Percentiles rank a stretch among this genome's conserved stretches.
Evolutionary conservation across 2,797 vertebrate genomes (phyloP).

Genomic region (Melanotaenia boesemani): DNA sequence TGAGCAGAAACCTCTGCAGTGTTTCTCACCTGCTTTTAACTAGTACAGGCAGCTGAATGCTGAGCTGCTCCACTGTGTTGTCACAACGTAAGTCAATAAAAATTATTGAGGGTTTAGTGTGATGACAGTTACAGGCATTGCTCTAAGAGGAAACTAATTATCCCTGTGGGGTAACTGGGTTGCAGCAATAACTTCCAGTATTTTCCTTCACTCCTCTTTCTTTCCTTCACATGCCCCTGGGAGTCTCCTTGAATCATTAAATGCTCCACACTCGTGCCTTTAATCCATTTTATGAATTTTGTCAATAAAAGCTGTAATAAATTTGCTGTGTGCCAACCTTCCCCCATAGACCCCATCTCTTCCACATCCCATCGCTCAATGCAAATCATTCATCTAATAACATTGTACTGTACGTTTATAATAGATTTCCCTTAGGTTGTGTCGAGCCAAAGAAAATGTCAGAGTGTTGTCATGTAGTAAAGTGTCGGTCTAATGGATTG

Average conservation of each 20-base stretch:
- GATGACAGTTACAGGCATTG: constrained; percentile 14
- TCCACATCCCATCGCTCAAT: not conserved
- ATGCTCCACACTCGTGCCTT: not conserved
- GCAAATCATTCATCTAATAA: not conserved
- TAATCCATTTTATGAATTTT: constrained; percentile 13
- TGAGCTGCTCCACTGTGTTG: constrained; percentile 5
- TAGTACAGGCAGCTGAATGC: constrained; percentile 5
- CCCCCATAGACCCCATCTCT: not conserved
- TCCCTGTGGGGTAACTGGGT: constrained; percentile 30
- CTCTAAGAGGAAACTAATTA: constrained; percentile 19
- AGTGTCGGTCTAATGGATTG: not conserved
- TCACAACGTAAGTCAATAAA: not conserved
- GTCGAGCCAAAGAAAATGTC: not conserved
- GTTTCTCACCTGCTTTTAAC: constrained; percentile 43
- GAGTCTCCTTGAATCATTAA: not conserved
- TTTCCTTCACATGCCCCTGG: not conserved
- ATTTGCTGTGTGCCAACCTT: not conserved
- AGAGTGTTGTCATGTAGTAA: not conserved
- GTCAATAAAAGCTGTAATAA: not conserved
- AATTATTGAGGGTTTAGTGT: constrained; percentile 9
- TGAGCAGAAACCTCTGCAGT: constrained; percentile 15
- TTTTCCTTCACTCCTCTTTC: constrained; percentile 1
- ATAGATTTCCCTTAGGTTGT: not conserved
- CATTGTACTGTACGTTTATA: not conserved
- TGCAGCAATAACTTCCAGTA: constrained; percentile 37